A percentile compares a stretch with the other conserved stretches of the same genome.
Evolutionary conservation across 2,888 invertebrate species (phyloP).

Genomic region (Drosophila hamatofila): DNA sequence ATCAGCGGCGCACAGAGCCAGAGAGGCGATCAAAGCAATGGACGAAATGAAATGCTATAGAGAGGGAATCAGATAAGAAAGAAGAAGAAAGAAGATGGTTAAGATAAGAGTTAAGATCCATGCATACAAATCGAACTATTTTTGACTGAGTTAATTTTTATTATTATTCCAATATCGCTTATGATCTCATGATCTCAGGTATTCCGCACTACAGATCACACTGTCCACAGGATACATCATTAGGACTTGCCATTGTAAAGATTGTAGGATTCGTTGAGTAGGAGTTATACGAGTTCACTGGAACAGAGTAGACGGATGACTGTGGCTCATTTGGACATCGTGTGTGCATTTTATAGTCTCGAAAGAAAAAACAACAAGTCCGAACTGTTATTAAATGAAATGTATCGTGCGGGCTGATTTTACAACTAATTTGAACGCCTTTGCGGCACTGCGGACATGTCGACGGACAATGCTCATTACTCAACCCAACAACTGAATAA

Average conservation of each 20-base stretch:
- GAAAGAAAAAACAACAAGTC: constrained; percentile 26
- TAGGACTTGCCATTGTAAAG: constrained; percentile 39
- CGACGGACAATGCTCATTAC: constrained; percentile 66
- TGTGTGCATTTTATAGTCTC: constrained; percentile 63
- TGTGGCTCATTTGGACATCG: constrained; percentile 42
- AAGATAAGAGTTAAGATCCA: neutral
- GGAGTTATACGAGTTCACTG: constrained; percentile 31
- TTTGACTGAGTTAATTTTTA: neutral
- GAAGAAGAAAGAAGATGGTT: too few species aligned
- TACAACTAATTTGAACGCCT: constrained; percentile 68
- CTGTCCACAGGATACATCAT: neutral
- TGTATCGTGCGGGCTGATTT: constrained; percentile 55
- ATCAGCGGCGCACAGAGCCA: constrained; percentile 70
- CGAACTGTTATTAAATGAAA: constrained; percentile 48
- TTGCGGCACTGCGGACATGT: constrained; percentile 45
- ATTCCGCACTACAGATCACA: too few species aligned
- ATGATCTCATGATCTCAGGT: neutral
- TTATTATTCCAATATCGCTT: neutral
- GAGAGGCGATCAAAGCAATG: constrained; percentile 57
- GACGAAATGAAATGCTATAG: constrained; percentile 58
- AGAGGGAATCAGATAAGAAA: neutral
- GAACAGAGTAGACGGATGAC: constrained; percentile 50
- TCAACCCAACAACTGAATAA: constrained; percentile 53
- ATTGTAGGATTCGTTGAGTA: neutral
- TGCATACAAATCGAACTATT: neutral